Percentiles rank a stretch among this genome's conserved stretches.
Evolutionary conservation across 2,888 invertebrate genomes (phyloP).

Genomic region (Epirrhoe tristata): DNA sequence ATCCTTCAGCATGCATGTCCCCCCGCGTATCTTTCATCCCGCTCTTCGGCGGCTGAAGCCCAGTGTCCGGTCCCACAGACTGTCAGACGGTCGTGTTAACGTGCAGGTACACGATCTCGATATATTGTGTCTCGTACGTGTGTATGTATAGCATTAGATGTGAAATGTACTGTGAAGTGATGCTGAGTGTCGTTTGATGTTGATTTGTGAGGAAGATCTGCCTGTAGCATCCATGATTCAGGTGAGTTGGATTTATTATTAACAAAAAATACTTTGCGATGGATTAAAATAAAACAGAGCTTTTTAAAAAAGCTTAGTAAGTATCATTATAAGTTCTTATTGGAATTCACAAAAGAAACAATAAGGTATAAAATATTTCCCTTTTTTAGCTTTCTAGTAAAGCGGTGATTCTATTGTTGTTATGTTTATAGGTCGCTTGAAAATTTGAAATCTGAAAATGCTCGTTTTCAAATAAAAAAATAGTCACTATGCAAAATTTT

Average conservation of each 20-base stretch:
- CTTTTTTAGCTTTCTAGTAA: background rate
- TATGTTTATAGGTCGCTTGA: too few relatives aligned
- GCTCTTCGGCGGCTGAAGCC: constrained; percentile 76
- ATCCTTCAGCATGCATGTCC: constrained; percentile 81
- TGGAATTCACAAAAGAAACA: background rate
- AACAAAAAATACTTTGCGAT: constrained; percentile 28
- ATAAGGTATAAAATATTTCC: background rate
- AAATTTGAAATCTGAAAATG: too few relatives aligned
- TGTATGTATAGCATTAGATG: constrained; percentile 67
- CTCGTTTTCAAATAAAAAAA: too few relatives aligned
- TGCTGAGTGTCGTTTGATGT: constrained; percentile 71
- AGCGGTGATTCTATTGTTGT: background rate
- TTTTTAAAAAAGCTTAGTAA: constrained; percentile 13
- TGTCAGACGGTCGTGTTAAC: constrained; percentile 78
- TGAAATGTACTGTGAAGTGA: constrained; percentile 83
- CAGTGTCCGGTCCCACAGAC: constrained; percentile 81
- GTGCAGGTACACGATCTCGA: constrained; percentile 58
- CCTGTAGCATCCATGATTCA: constrained; percentile 81
- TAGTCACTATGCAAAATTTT: too few relatives aligned
- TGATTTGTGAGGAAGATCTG: constrained; percentile 68
- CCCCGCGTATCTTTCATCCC: constrained; percentile 83
- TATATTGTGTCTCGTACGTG: constrained; percentile 64
- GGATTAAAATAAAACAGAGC: constrained; percentile 4
- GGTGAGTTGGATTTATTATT: constrained; percentile 65
- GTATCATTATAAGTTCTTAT: background rate